Evolutionary conservation across 2,888 invertebrate genomes (phyloP).

Genomic region (Terebella lapidaria): DNA sequence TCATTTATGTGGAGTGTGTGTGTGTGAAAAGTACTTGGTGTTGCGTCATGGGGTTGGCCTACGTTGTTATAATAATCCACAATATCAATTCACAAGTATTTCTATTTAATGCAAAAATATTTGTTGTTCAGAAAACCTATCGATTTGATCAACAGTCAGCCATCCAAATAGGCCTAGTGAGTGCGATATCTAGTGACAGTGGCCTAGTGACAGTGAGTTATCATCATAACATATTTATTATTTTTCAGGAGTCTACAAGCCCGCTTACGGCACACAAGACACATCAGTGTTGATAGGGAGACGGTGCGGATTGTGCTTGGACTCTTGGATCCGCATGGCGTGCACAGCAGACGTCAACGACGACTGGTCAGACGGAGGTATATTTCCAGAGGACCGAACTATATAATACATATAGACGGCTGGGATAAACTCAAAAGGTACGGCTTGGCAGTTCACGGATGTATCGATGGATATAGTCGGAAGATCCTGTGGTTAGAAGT

Average conservation of each 20-base stretch:
- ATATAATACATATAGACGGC: not conserved
- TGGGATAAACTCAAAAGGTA: conserved; percentile 1
- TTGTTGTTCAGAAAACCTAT: too few species aligned
- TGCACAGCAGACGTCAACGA: not conserved
- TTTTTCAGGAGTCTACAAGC: not conserved
- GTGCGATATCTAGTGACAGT: too few species aligned
- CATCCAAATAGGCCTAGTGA: too few species aligned
- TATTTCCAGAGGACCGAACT: not conserved
- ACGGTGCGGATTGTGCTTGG: not conserved
- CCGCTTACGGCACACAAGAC: not conserved
- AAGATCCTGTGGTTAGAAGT: not conserved
- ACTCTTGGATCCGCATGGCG: not conserved
- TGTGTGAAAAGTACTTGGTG: too few species aligned
- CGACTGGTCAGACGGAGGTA: not conserved
- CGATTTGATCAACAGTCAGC: too few species aligned
- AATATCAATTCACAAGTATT: too few species aligned
- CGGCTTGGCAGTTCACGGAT: not conserved
- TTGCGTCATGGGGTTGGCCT: too few species aligned
- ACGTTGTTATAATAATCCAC: too few species aligned
- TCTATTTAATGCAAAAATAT: too few species aligned
- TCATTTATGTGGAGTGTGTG: too few species aligned
- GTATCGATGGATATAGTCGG: not conserved
- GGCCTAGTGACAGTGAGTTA: too few species aligned
- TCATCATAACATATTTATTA: too few species aligned
- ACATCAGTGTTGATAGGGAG: not conserved